Evolutionary conservation across 2,113 vertebrate genomes (phyloP), one percentile per base, ranked within the genome.

Genomic region (Ophthalmolycus amberensis): DNA sequence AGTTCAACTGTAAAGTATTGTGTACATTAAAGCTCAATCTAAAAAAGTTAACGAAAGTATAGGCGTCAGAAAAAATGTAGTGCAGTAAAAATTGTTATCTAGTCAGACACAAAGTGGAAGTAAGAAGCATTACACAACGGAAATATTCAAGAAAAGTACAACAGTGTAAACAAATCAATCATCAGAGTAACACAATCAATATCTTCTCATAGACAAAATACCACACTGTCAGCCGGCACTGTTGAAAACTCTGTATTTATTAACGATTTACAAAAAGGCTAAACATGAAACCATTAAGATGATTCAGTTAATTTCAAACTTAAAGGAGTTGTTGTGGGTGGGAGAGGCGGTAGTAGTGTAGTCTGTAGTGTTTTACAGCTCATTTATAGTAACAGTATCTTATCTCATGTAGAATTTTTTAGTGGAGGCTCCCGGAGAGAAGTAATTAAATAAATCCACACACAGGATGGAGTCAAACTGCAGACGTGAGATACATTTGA

Each of bases 201-300:
- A 32, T 60, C 29, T 14, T 12, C 4, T 18, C 14, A 4, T 37
- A 62, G n/a, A 81, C 5, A 75, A 84, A 84, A 77, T 64, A 88
- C 16, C 25, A 87, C 67, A 84, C 75, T 40, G 79, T 56, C 42
- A 89, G 80, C 25, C 82, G 22, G 42, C 25, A 63, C 64, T 94
- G 92, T 94, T 95, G 93, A 93, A 95, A 95, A 95, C 94, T 95
- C 91, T 94, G 92, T 92, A 90, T 95, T 96, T 95, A 95, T 96
- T 96, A 94, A 95, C 94, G 94, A 95, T 95, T 95, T 95, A 96
- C 93, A 96, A 96, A 56, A 95, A 95, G 92, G 92, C 94, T 93
- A 94, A 93, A 93, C 93, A 95, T 94, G 82, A 93, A 94, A 94
- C 93, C 90, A 91, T 92, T 94, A 90, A 89, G 94, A 92, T 92